Percentiles rank a stretch among this genome's conserved stretches.
These are phyloP conservation scores for Donacobius atricapilla DNA, from an alignment of 2,113 vertebrate species.

Conservation along the genomic window DNA sequence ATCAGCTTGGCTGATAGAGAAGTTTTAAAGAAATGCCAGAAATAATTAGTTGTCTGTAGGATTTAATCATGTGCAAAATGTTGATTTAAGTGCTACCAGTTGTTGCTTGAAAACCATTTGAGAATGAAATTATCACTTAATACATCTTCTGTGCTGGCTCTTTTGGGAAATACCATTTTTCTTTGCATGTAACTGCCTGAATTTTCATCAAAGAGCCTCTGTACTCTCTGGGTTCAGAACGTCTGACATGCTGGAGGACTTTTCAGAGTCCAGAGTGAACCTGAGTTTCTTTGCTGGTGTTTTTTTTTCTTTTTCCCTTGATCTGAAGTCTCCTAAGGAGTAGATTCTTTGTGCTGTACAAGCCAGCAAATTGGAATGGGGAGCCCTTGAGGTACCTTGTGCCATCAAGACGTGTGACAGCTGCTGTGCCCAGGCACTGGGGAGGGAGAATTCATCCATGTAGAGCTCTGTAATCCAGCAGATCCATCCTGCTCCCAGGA, in stretches of 20 bases:
- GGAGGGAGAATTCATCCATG: not conserved
- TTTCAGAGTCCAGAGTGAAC: not conserved
- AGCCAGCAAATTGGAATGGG: not conserved
- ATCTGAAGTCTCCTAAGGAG: not conserved
- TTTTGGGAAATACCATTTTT: conserved; percentile 19
- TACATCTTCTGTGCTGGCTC: conserved; percentile 11
- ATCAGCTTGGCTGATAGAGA: not conserved
- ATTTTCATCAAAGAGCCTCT: conserved; percentile 2
- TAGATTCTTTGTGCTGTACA: not conserved
- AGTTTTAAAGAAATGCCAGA: conserved; percentile 34
- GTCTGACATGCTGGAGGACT: not conserved
- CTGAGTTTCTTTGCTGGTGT: not conserved
- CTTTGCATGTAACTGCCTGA: not conserved
- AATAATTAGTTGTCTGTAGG: conserved; percentile 52
- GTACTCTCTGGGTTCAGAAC: not conserved
- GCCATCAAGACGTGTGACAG: not conserved
- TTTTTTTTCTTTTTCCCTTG: not conserved
- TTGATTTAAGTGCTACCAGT: conserved; percentile 42
- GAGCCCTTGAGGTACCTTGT: not conserved
- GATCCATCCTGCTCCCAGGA: not conserved
- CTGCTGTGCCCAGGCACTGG: not conserved
- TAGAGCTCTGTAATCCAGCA: not conserved
- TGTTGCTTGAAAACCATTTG: conserved; percentile 5
- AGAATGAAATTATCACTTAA: conserved; percentile 41
- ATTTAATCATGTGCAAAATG: conserved; percentile 40